Evolutionary conservation across 2,888 invertebrate species (phyloP).

Genomic region (Teleiodes luculella): DNA sequence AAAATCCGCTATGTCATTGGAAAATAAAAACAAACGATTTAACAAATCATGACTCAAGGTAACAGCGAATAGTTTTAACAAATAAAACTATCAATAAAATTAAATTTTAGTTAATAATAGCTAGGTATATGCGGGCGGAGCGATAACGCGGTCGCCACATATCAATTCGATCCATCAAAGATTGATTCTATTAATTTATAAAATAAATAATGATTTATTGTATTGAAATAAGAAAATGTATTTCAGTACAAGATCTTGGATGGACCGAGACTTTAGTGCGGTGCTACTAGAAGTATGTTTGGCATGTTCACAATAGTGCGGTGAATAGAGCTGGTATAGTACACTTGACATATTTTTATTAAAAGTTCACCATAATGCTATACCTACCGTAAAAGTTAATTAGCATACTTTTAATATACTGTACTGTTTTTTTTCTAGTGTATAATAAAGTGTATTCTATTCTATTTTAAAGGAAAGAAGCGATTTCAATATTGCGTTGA

Average conservation of each 20-base stretch:
- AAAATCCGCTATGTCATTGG: conserved; percentile 73
- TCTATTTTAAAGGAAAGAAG: too few relatives aligned
- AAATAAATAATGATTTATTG: not conserved
- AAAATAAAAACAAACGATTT: conserved; percentile 75
- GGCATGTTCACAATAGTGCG: conserved; percentile 43
- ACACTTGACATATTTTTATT: too few relatives aligned
- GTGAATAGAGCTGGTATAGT: not conserved
- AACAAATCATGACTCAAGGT: conserved; percentile 78
- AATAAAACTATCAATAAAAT: conserved; percentile 71
- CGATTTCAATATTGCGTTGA: too few relatives aligned
- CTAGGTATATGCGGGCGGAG: conserved; percentile 25
- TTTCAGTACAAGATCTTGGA: conserved; percentile 33
- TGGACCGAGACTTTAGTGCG: conserved; percentile 44
- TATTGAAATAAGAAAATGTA: conserved; percentile 2
- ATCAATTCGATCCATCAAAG: conserved; percentile 23
- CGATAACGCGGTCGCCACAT: conserved; percentile 9
- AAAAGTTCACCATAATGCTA: too few relatives aligned
- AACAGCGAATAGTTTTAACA: conserved; percentile 75
- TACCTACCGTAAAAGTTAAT: too few relatives aligned
- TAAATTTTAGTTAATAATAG: conserved; percentile 63
- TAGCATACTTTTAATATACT: too few relatives aligned
- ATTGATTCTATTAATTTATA: conserved; percentile 3
- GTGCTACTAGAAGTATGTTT: conserved; percentile 53
- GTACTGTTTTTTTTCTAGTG: too few relatives aligned
- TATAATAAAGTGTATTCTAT: too few relatives aligned